phyloP scores from a whole-genome alignment of 2,888 invertebrate species.

The Thereva nobilitata region DNA sequence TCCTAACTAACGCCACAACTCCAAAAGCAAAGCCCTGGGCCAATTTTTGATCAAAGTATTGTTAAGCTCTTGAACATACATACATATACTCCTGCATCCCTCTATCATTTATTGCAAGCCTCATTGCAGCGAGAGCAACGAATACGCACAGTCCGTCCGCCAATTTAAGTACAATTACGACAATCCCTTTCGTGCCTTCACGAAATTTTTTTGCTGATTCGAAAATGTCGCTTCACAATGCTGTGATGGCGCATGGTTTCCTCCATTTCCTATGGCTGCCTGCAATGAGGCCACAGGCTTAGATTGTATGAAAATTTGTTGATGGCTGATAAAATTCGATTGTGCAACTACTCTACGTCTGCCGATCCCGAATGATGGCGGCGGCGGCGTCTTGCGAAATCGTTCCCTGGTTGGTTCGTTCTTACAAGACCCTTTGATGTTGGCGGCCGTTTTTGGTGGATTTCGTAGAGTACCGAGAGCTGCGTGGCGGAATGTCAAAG shows the following conservation, averaged over 20 bases:
- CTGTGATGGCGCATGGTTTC: conserved; percentile 30
- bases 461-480: too few species aligned
- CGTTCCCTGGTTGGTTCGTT: conserved; percentile 16
- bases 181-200: conserved; percentile 15
- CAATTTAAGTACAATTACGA: conserved; percentile 26
- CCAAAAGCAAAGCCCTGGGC: too few species aligned
- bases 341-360: conserved; percentile 37
- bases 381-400: conserved; percentile 36
- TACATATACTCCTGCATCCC: too few species aligned
- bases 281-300: conserved; percentile 44
- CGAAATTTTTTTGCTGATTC: conserved; percentile 12
- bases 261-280: conserved; percentile 9
- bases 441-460: not conserved
- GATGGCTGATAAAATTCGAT: conserved; percentile 48
- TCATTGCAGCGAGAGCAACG: not conserved
- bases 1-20: too few species aligned
- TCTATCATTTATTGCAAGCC: too few species aligned
- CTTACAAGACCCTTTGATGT: conserved; percentile 19
- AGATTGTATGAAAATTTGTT: conserved; percentile 49
- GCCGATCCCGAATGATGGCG: conserved; percentile 4
- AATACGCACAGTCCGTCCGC: not conserved
- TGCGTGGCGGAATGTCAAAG: too few species aligned
- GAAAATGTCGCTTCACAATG: conserved; percentile 16
- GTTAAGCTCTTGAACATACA: too few species aligned
- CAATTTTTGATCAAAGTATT: too few species aligned